Evolutionary conservation across 2,797 vertebrate species (phyloP).

Genomic region (Mionectes olivaceus): DNA sequence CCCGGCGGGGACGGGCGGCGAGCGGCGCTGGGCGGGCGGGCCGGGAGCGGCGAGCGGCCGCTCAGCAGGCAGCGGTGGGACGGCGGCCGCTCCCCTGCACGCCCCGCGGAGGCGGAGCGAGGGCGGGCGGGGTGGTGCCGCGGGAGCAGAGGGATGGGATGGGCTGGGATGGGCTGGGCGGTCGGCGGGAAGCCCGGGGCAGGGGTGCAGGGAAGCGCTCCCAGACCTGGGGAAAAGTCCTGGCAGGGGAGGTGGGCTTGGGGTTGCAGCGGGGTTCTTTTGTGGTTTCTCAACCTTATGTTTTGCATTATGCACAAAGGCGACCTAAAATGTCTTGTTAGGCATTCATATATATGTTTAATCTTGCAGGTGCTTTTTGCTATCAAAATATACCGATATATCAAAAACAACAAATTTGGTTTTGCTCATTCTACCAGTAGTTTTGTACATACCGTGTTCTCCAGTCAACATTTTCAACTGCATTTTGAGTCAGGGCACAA

Average conservation of each 20-base stretch:
- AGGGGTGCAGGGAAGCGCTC: fast-evolving
- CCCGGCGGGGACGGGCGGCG: not conserved
- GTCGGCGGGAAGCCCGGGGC: fast-evolving
- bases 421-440: not conserved
- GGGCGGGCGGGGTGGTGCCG: not conserved
- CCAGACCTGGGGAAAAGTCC: fast-evolving
- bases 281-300: fast-evolving
- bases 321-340: not conserved
- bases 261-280: fast-evolving
- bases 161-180: fast-evolving
- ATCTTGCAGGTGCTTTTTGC: not conserved
- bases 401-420: not conserved
- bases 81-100: not conserved
- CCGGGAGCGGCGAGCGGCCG: not conserved
- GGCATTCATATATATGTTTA: not conserved
- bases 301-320: not conserved
- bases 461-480: not conserved
- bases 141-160: fast-evolving
- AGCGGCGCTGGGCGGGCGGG: not conserved
- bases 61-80: not conserved
- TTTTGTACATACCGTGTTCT: not conserved
- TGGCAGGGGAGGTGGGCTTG: fast-evolving
- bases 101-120: not conserved
- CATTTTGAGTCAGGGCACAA: not conserved
- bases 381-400: not conserved